A percentile compares a stretch with the other conserved stretches of the same genome.
Conservation (phyloP, 2,113 vertebrate genomes). For the Pseudopodoces humilis region DNA sequence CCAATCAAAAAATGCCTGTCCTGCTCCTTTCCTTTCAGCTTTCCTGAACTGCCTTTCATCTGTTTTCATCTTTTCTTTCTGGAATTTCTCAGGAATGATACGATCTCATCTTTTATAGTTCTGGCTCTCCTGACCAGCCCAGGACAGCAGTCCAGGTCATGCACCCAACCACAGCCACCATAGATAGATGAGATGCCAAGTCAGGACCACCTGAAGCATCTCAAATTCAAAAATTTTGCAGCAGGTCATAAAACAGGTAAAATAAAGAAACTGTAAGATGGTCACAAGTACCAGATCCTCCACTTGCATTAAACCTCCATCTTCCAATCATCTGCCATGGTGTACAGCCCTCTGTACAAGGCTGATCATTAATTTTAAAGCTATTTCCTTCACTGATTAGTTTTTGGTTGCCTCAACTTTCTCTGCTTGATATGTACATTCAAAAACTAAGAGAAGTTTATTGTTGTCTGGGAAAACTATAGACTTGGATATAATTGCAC, state of each 20-base stretch:
- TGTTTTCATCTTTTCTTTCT: neutral
- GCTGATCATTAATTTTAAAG: neutral
- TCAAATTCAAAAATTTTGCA: neutral
- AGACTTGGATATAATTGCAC: conserved; percentile 42
- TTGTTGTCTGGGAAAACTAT: conserved; percentile 34
- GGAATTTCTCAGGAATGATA: neutral
- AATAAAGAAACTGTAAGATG: neutral
- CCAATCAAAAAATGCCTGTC: neutral
- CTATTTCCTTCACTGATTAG: neutral
- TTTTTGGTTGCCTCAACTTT: conserved; percentile 23
- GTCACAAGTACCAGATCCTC: neutral
- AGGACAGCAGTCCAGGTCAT: neutral
- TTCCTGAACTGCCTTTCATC: neutral
- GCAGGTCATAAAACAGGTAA: neutral
- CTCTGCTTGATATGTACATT: neutral
- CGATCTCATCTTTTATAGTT: neutral
- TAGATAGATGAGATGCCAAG: neutral
- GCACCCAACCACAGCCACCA: neutral
- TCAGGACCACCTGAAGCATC: neutral
- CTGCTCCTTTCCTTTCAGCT: neutral
- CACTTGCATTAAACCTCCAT: neutral
- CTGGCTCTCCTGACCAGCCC: neutral
- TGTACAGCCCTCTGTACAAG: neutral
- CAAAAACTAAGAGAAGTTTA: neutral
- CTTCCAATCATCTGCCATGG: neutral